phyloP scores from a whole-genome alignment of 2,113 vertebrate genomes.

The Cyrtonyx montezumae region DNA sequence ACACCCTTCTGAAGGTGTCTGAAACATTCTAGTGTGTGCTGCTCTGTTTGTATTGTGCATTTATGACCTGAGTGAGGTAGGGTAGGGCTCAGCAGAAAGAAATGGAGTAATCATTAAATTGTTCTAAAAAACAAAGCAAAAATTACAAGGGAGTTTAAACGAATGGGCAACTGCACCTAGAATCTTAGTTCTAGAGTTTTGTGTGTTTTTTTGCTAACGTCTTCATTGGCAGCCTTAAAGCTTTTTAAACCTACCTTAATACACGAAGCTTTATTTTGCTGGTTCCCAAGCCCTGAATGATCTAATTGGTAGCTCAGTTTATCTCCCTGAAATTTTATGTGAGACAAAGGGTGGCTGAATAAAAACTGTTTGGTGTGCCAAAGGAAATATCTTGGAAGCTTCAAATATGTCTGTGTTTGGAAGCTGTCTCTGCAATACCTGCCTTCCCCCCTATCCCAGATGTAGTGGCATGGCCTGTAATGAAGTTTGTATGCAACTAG shows the following conservation, averaged over 20 bases:
- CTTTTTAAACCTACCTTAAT: not conserved
- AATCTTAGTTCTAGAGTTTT: not conserved
- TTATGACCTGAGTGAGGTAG: rapidly evolving
- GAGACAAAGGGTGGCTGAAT: not conserved
- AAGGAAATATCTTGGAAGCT: not conserved
- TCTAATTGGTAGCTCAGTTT: not conserved
- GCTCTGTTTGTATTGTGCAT: not conserved
- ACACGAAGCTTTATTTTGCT: not conserved
- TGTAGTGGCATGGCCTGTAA: not conserved
- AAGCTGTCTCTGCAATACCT: not conserved
- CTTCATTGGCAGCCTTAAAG: not conserved
- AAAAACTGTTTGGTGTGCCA: not conserved
- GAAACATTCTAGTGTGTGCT: not conserved
- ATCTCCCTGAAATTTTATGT: not conserved
- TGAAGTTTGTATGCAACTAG: slow-evolving; percentile 21
- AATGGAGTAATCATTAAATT: not conserved
- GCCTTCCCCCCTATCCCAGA: not conserved
- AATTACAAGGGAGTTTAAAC: not conserved
- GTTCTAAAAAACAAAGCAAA: not conserved
- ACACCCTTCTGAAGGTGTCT: not conserved
- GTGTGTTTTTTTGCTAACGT: not conserved
- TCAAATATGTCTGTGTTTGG: not conserved
- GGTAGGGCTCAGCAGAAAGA: not conserved
- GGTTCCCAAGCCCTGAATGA: not conserved
- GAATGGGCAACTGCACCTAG: not conserved